Percentiles rank a stretch among this genome's conserved stretches.
Evolutionary conservation across 2,113 vertebrate genomes (phyloP).

Genomic region (Platanista minor): DNA sequence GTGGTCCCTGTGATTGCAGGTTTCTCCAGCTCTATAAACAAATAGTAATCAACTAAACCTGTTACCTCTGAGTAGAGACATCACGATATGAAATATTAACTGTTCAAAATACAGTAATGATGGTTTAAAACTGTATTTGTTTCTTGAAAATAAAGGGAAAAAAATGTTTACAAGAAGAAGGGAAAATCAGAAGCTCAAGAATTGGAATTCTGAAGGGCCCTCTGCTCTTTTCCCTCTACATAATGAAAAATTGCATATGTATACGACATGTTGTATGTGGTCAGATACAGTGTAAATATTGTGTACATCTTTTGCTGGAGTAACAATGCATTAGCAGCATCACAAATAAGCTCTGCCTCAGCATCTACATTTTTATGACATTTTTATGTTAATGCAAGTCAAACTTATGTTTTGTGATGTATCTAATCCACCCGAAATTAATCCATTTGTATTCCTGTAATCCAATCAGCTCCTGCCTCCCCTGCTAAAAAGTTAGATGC

Average conservation of each 20-base stretch:
- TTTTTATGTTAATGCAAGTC: constrained; percentile 79
- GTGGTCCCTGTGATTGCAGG: constrained; percentile 92
- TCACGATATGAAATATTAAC: constrained; percentile 88
- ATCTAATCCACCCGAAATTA: constrained; percentile 80
- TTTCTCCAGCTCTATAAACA: constrained; percentile 91
- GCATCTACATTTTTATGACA: constrained; percentile 82
- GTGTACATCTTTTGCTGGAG: constrained; percentile 80
- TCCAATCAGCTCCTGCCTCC: constrained; percentile 66
- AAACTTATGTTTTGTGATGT: constrained; percentile 75
- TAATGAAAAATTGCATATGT: constrained; percentile 83
- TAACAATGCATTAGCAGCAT: constrained; percentile 79
- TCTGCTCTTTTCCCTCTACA: constrained; percentile 76
- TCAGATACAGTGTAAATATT: constrained; percentile 85
- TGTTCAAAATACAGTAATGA: constrained; percentile 87
- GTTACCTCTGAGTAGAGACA: constrained; percentile 86
- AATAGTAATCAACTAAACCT: constrained; percentile 92
- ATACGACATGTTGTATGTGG: constrained; percentile 81
- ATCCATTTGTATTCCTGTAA: constrained; percentile 83
- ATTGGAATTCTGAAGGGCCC: constrained; percentile 77
- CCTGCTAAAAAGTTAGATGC: constrained; percentile 45
- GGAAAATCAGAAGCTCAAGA: constrained; percentile 72
- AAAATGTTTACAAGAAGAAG: constrained; percentile 53
- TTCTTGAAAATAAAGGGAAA: constrained; percentile 82
- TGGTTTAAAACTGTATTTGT: constrained; percentile 83
- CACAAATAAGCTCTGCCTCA: constrained; percentile 80